These are phyloP conservation scores for Drosophila meridiana DNA, from an alignment of 2,888 invertebrate genomes.

Conservation along the genomic window DNA sequence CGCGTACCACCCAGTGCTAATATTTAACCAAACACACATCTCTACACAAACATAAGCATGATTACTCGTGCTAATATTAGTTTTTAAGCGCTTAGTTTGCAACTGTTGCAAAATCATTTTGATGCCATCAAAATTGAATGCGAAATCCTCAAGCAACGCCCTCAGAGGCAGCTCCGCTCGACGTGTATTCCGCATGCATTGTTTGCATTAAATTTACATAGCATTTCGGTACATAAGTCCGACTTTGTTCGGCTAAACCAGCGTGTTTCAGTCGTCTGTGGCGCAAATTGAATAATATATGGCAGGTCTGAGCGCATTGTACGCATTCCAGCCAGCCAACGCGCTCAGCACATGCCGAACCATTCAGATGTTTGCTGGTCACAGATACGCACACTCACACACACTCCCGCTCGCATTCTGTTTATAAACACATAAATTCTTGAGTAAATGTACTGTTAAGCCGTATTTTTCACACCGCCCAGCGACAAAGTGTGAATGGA, in stretches of 20 bases:
- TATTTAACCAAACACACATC: too few relatives aligned
- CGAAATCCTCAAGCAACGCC: too few relatives aligned
- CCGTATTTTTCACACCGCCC: constrained; percentile 66
- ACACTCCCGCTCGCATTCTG: constrained; percentile 11
- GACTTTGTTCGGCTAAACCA: constrained; percentile 22
- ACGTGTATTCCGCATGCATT: not conserved
- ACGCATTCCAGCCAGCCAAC: constrained; percentile 29
- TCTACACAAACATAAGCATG: not conserved
- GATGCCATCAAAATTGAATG: not conserved
- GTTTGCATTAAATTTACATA: constrained; percentile 3
- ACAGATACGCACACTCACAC: constrained; percentile 4
- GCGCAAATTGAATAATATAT: constrained; percentile 70
- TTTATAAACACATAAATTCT: constrained; percentile 78
- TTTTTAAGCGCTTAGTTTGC: not conserved
- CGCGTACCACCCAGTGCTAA: too few relatives aligned
- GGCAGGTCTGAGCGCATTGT: constrained; percentile 47
- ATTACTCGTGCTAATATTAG: not conserved
- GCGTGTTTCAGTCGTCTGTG: constrained; percentile 22
- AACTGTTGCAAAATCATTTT: not conserved
- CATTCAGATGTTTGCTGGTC: constrained; percentile 19
- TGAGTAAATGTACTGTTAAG: constrained; percentile 78
- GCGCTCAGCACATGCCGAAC: constrained; percentile 17
- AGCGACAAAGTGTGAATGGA: constrained; percentile 61
- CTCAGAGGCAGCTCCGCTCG: not conserved
- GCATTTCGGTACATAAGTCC: not conserved